Evolutionary conservation across 2,797 vertebrate species (phyloP).

Genomic region (Carapus acus): DNA sequence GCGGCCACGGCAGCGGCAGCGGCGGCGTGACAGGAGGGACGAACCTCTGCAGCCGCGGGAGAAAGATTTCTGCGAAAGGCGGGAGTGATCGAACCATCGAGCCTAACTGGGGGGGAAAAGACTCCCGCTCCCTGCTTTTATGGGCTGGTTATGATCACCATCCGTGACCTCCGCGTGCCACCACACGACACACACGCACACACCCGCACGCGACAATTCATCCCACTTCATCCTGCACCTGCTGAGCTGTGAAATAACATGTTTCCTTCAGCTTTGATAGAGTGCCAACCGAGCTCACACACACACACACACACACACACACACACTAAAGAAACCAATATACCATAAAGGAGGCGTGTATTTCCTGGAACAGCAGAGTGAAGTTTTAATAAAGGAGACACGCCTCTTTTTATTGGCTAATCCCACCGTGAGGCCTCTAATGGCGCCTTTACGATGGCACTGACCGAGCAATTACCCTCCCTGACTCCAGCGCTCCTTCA

Average conservation of each 20-base stretch:
- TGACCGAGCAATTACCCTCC: background rate
- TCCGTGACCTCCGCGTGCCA: slow-evolving; percentile 35
- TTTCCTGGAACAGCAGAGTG: background rate
- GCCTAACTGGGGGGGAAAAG: too few relatives aligned
- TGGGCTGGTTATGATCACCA: slow-evolving; percentile 20
- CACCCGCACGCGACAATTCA: background rate
- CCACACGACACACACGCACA: background rate
- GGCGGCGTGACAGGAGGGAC: slow-evolving; percentile 21
- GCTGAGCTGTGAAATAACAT: slow-evolving; percentile 26
- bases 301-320: background rate
- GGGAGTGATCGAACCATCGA: background rate
- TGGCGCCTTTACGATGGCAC: background rate
- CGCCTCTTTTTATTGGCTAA: background rate
- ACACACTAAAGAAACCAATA: background rate
- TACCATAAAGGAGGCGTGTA: background rate
- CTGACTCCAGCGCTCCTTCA: background rate
- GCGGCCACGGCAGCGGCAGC: too few relatives aligned
- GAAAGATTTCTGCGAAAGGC: slow-evolving; percentile 9
- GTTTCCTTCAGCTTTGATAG: background rate
- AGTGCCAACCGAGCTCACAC: slow-evolving; percentile 5
- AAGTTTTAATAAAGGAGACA: background rate
- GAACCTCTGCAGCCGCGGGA: too few relatives aligned
- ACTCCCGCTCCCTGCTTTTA: background rate
- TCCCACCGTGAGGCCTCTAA: background rate
- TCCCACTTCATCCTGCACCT: slow-evolving; percentile 1